A percentile compares a stretch with the other conserved stretches of the same genome.
Evolutionary conservation across 2,113 vertebrate species (phyloP).

Genomic region (Collichthys lucidus): DNA sequence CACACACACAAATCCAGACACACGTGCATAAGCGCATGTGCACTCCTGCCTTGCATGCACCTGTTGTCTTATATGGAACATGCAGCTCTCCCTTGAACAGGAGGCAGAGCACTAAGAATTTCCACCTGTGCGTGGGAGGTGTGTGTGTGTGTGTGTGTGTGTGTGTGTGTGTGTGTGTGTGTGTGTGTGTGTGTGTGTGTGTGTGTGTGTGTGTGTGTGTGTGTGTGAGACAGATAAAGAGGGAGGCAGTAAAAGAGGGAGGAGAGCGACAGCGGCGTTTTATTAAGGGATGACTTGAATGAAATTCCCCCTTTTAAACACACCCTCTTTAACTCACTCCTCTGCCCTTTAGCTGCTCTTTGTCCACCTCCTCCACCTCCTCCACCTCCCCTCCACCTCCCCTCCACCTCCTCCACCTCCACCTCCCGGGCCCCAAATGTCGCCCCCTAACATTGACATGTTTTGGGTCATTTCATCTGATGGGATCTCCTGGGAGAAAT

Average conservation of each 20-base stretch:
- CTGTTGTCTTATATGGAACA: conserved; percentile 69
- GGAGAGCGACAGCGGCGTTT: conserved; percentile 29
- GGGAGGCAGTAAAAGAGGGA: conserved; percentile 49
- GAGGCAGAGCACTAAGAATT: conserved; percentile 59
- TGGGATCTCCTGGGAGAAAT: conserved; percentile 91
- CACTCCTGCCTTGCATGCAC: conserved; percentile 72
- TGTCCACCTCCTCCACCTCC: conserved; percentile 51
- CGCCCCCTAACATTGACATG: conserved; percentile 79
- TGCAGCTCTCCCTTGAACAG: conserved; percentile 57
- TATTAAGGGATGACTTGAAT: conserved; percentile 51
- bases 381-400: not conserved
- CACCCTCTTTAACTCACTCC: conserved; percentile 45
- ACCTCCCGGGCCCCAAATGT: conserved; percentile 58
- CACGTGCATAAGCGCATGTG: conserved; percentile 28
- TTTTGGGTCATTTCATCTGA: conserved; percentile 87
- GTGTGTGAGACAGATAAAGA: conserved; percentile 31
- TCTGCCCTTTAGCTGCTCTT: conserved; percentile 47
- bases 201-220: conserved; percentile 21
- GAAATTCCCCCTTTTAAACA: conserved; percentile 47
- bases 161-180: conserved; percentile 12
- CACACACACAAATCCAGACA: conserved; percentile 3
- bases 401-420: not conserved
- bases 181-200: conserved; percentile 23
- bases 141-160: not conserved
- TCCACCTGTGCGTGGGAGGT: conserved; percentile 63